These are phyloP conservation scores for Abrostola triplasia DNA, from an alignment of 2,888 invertebrate species.

Conservation along the genomic window DNA sequence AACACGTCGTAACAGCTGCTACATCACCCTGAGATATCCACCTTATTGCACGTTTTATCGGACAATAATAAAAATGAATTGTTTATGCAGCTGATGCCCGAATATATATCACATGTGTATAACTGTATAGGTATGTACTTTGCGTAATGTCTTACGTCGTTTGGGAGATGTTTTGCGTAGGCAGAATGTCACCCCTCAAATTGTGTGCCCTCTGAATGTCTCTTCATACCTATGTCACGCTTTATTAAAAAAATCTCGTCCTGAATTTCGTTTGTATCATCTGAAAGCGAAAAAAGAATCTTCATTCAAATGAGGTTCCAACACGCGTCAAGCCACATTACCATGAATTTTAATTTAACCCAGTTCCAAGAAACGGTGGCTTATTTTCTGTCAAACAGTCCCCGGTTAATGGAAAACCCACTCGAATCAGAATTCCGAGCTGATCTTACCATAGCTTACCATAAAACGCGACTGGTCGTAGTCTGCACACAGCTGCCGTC, in stretches of 20 bases:
- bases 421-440: slow-evolving; percentile 31
- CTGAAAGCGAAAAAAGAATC: background rate
- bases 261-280: background rate
- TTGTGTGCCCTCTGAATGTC: background rate
- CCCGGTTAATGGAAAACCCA: slow-evolving; percentile 23
- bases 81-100: slow-evolving; percentile 32
- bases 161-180: background rate
- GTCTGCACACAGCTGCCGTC: slow-evolving; percentile 47
- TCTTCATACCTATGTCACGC: background rate
- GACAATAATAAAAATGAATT: slow-evolving; percentile 45
- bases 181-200: background rate
- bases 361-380: slow-evolving; percentile 21
- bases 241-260: background rate
- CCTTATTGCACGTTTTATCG: slow-evolving; percentile 50
- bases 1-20: slow-evolving; percentile 47
- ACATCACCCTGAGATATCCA: slow-evolving; percentile 36
- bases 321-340: too few species aligned
- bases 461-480: slow-evolving; percentile 44
- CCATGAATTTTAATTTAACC: background rate
- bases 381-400: slow-evolving; percentile 14
- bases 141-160: slow-evolving; percentile 1
- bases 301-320: too few species aligned
- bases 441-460: slow-evolving; percentile 33
- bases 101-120: background rate
- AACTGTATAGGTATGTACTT: slow-evolving; percentile 9